phyloP scores from a whole-genome alignment of 2,888 invertebrate species.

The Gerosis bhagava region DNA sequence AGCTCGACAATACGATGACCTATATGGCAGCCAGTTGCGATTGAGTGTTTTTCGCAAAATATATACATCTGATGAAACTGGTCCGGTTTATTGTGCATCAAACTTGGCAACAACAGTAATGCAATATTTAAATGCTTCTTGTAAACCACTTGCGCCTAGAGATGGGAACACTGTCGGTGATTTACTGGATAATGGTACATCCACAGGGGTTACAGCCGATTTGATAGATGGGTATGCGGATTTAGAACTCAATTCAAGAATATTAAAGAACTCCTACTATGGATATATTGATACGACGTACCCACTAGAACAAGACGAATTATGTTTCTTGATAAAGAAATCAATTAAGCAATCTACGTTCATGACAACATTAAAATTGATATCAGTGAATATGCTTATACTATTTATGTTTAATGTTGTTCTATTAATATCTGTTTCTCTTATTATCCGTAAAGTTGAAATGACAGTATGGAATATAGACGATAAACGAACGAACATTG shows the following conservation, averaged over 20 bases:
- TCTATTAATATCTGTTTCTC: slow-evolving; percentile 46
- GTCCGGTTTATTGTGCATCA: slow-evolving; percentile 56
- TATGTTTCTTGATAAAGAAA: slow-evolving; percentile 80
- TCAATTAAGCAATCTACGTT: slow-evolving; percentile 72
- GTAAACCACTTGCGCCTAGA: slow-evolving; percentile 56
- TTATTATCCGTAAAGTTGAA: slow-evolving; percentile 54
- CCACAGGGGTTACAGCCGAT: slow-evolving; percentile 71
- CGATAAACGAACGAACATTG: slow-evolving; percentile 45
- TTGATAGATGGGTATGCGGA: slow-evolving; percentile 76
- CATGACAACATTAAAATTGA: slow-evolving; percentile 59
- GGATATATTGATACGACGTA: slow-evolving; percentile 77
- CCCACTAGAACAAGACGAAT: slow-evolving; percentile 75
- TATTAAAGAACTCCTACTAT: slow-evolving; percentile 73
- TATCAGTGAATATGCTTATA: slow-evolving; percentile 54
- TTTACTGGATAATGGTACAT: slow-evolving; percentile 63
- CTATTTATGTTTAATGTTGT: slow-evolving; percentile 52
- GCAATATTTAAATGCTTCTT: slow-evolving; percentile 61
- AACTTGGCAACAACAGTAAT: slow-evolving; percentile 56
- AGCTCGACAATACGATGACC: slow-evolving; percentile 53
- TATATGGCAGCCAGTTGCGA: slow-evolving; percentile 55
- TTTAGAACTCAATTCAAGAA: slow-evolving; percentile 77
- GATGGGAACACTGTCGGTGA: slow-evolving; percentile 70
- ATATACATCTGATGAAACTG: slow-evolving; percentile 51
- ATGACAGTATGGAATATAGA: slow-evolving; percentile 45
- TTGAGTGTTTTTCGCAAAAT: slow-evolving; percentile 64